Base-by-base conservation (phyloP, 1,140 invertebrate species). In the Rhagoletis zephyria region DNA sequence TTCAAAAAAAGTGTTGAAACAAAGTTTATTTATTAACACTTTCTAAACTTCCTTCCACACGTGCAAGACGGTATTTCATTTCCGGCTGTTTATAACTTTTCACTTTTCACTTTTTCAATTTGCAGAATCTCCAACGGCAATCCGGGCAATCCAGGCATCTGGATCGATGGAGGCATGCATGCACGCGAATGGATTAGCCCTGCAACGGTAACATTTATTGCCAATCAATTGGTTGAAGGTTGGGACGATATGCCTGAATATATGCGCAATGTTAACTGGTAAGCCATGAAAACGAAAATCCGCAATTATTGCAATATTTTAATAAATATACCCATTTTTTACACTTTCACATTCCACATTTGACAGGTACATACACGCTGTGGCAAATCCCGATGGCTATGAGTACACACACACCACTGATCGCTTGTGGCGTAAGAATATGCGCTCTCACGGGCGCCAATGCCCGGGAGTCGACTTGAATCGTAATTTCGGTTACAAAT, bases 171-270 rank as follows among this genome's bases (percentile, higher is more conserved):
- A 93, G 97, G 97, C 14, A 97, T 98, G 90, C 98, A 98, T 90
- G 97, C 97, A 0, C 93, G 97, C 59, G 97, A 98, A 94, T 98
- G 98, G 97, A 97, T 98, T 87, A 95, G 97, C 77, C 96, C 97
- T 3, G 97, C 97, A 0, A 96, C 96, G 0, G 96, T 97, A 12
- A 96, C 97, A 30, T 98, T 95, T 91, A 95, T 98, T 30, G 94
- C 97, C 51, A 96, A 96, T 90, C 95, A 97, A 91, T 93, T 98
- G 77, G 95, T 96, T 3, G 95, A 96, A 90, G 96, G 96, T 89
- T 95, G 95, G 90, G 94, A 96, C 42, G 94, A 94, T 6, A 95
- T 96, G 90, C 93, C 95, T 9, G 94, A 95, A 87, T 93, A 97
- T 16, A 93, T 98, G 85, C 95, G 96, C 63, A 95, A 95, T 87